A percentile compares a stretch with the other conserved stretches of the same genome.
Evolutionary conservation across 2,888 invertebrate species (phyloP).

Genomic region (Pseudococcus longispinus): DNA sequence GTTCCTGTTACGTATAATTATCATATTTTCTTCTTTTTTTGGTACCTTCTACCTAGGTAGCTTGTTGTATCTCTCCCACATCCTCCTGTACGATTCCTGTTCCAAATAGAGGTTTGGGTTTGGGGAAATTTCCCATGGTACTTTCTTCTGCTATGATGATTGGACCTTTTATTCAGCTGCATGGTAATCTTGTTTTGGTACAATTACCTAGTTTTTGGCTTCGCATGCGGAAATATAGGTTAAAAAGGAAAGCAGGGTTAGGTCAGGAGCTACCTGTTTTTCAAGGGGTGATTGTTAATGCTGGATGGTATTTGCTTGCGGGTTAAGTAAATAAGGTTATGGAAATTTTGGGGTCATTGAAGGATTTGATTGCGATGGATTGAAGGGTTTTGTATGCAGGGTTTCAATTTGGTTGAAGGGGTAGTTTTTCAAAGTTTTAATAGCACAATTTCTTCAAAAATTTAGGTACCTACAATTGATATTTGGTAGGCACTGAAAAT

Average conservation of each 20-base stretch:
- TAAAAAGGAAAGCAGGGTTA: not conserved
- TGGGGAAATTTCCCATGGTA: conserved; percentile 27
- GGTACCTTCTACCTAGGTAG: not conserved
- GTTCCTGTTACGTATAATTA: conserved; percentile 30
- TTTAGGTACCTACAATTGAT: too few relatives aligned
- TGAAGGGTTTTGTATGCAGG: too few relatives aligned
- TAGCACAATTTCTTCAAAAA: too few relatives aligned
- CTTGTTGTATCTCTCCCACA: not conserved
- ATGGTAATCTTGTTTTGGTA: not conserved
- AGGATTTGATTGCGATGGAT: not conserved
- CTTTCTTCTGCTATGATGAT: not conserved
- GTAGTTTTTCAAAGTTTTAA: too few relatives aligned
- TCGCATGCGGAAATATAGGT: conserved; percentile 4
- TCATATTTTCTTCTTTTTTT: not conserved
- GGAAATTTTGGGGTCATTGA: not conserved
- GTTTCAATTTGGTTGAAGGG: too few relatives aligned
- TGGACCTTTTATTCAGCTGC: not conserved
- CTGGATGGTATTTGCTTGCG: not conserved
- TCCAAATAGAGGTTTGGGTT: not conserved
- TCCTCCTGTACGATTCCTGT: too few relatives aligned
- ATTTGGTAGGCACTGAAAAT: too few relatives aligned
- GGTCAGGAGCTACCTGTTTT: not conserved
- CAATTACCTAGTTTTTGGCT: conserved; percentile 5
- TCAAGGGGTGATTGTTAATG: not conserved
- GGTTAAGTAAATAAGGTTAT: not conserved